Evolutionary conservation across 2,113 vertebrate species (phyloP).

Genomic region (Cinclus cinclus): DNA sequence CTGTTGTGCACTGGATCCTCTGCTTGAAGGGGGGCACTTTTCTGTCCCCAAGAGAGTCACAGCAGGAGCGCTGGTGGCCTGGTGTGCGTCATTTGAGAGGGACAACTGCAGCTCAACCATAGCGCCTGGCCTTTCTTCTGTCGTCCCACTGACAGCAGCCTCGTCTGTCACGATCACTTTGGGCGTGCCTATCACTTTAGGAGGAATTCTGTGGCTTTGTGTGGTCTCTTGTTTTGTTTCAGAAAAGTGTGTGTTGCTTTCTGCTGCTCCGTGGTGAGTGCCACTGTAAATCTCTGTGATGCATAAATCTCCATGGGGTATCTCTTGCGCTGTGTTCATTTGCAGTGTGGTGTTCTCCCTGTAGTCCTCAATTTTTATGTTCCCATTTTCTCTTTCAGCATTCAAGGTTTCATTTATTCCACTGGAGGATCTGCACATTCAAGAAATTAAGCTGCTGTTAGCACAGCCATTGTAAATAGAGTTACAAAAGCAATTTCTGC

Average conservation of each 20-base stretch:
- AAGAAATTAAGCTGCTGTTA: constrained; percentile 27
- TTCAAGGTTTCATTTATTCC: constrained; percentile 59
- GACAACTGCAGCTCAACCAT: constrained; percentile 88
- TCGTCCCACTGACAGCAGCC: constrained; percentile 6
- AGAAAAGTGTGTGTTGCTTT: constrained; percentile 51
- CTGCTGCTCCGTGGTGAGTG: constrained; percentile 58
- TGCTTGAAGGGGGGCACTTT: constrained; percentile 34
- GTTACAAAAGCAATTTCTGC: neutral
- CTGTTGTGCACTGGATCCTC: neutral
- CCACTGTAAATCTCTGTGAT: constrained; percentile 71
- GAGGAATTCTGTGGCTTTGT: constrained; percentile 53
- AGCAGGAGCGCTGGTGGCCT: constrained; percentile 52
- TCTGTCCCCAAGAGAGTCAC: constrained; percentile 74
- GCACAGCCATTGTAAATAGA: neutral
- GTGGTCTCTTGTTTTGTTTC: constrained; percentile 48
- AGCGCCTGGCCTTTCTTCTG: constrained; percentile 63
- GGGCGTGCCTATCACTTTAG: constrained; percentile 31
- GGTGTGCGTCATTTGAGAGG: constrained; percentile 71
- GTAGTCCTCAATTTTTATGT: constrained; percentile 53
- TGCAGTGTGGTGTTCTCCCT: constrained; percentile 81
- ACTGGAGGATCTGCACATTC: constrained; percentile 71
- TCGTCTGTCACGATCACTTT: constrained; percentile 32
- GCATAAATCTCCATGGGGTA: constrained; percentile 63
- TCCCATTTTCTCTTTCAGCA: constrained; percentile 69
- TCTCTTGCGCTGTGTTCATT: constrained; percentile 66